phyloP scores from a whole-genome alignment of 2,797 vertebrate genomes.

The Moxostoma hubbsi region DNA sequence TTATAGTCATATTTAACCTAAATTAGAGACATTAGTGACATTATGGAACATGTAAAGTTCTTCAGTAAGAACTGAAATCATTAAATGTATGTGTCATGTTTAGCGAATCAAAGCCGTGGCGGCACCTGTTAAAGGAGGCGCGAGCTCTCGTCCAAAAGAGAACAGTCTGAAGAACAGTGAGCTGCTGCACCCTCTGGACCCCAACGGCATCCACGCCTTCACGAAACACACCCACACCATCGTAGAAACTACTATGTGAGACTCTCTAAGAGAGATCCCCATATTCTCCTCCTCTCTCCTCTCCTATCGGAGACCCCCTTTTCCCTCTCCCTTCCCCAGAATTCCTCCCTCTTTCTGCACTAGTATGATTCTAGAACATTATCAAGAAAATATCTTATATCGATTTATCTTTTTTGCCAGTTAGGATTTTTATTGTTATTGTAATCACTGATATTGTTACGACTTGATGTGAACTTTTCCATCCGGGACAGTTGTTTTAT shows the following conservation, averaged over 20 bases:
- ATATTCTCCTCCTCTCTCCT: slow-evolving; percentile 65
- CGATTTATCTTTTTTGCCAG: slow-evolving; percentile 66
- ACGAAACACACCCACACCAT: slow-evolving; percentile 93
- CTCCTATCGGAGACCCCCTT: slow-evolving; percentile 27
- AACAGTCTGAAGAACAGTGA: slow-evolving; percentile 83
- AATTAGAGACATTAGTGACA: too few relatives aligned
- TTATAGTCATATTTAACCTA: too few relatives aligned
- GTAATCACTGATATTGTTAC: slow-evolving; percentile 65
- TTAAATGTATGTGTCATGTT: not conserved
- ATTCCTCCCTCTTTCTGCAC: slow-evolving; percentile 82
- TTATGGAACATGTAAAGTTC: too few relatives aligned
- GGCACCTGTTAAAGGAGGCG: slow-evolving; percentile 86
- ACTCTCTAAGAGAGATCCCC: slow-evolving; percentile 79
- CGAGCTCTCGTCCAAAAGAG: slow-evolving; percentile 84
- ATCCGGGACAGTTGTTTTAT: not conserved
- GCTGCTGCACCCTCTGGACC: slow-evolving; percentile 86
- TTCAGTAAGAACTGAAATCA: too few relatives aligned
- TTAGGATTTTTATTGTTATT: slow-evolving; percentile 68
- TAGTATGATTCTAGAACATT: slow-evolving; percentile 86
- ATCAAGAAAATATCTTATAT: slow-evolving; percentile 68
- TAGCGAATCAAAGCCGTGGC: slow-evolving; percentile 95
- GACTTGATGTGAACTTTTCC: slow-evolving; percentile 25
- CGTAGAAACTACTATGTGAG: slow-evolving; percentile 98
- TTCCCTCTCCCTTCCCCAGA: not conserved
- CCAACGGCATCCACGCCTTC: slow-evolving; percentile 84